Evolutionary conservation across 1,140 invertebrate species (phyloP).

Genomic region (Danaus melanippus): DNA sequence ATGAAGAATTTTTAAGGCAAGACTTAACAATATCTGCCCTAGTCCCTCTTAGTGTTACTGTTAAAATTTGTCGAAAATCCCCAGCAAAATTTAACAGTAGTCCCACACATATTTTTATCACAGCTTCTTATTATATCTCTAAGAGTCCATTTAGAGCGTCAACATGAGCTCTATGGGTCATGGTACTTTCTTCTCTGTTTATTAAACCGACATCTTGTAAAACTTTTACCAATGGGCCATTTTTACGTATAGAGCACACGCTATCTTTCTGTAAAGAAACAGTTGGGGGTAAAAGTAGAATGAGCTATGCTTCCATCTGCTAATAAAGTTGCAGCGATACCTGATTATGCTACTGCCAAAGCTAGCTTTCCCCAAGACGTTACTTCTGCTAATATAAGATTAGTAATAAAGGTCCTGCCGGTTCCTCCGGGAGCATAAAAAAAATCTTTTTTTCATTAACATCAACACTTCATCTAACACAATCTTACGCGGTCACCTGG

Average conservation of each 20-base stretch:
- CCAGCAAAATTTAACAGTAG: constrained; percentile 25
- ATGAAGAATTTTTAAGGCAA: constrained; percentile 20
- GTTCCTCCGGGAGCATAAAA: too few species aligned
- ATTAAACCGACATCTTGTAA: constrained; percentile 18
- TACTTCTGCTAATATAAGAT: too few species aligned
- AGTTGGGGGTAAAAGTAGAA: constrained; percentile 14
- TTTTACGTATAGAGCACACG: constrained; percentile 10
- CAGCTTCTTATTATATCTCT: constrained; percentile 23
- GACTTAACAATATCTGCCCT: constrained; percentile 14
- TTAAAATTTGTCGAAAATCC: constrained; percentile 24
- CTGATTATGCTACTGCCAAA: too few species aligned
- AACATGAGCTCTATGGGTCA: constrained; percentile 24
- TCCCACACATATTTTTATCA: constrained; percentile 30
- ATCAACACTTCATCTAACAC: too few species aligned
- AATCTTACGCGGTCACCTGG: too few species aligned
- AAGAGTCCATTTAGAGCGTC: constrained; percentile 28
- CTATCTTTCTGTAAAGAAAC: constrained; percentile 7
- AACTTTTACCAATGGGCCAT: constrained; percentile 11
- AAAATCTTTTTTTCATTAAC: too few species aligned
- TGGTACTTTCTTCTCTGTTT: constrained; percentile 31
- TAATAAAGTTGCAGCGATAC: neutral
- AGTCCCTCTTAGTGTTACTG: constrained; percentile 20
- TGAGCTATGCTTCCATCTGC: neutral
- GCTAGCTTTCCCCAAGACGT: too few species aligned
- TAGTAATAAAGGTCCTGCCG: too few species aligned